Percentiles rank a stretch among this genome's conserved stretches.
These are phyloP conservation scores for Anolis apletophallus DNA, from an alignment of 2,797 vertebrate species.

Conservation along the genomic window DNA sequence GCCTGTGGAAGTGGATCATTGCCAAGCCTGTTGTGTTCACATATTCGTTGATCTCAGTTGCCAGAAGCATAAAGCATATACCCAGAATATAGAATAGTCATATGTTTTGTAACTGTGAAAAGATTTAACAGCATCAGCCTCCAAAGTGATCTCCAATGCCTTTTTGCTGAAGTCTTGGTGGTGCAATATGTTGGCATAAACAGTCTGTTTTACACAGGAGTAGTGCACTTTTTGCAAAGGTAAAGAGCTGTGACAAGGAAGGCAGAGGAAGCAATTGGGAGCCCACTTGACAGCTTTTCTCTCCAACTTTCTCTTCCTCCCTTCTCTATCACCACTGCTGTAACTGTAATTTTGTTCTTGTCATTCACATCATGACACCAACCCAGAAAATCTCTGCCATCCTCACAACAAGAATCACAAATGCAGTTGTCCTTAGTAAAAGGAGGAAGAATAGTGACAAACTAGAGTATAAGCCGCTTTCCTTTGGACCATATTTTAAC, in stretches of 20 bases:
- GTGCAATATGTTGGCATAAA: no score
- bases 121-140: background rate
- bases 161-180: no score
- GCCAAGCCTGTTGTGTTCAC: background rate
- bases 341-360: no score
- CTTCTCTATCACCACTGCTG: no score
- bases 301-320: background rate
- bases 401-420: background rate
- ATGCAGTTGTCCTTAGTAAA: background rate
- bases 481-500: constrained; percentile 1
- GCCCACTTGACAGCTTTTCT: background rate
- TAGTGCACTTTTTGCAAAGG: no score
- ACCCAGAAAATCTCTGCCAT: no score
- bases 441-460: background rate
- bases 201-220: no score
- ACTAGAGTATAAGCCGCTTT: background rate
- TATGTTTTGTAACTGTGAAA: background rate
- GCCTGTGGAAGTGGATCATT: no score
- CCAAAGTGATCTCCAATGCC: background rate
- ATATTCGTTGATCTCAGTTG: constrained; percentile 13
- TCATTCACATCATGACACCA: no score
- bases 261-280: no score
- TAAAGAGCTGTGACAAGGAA: no score
- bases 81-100: background rate
- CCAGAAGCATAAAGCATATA: constrained; percentile 5